These are phyloP conservation scores for Liodrosophila aerea DNA, from an alignment of 2,888 invertebrate genomes.

Conservation along the genomic window DNA sequence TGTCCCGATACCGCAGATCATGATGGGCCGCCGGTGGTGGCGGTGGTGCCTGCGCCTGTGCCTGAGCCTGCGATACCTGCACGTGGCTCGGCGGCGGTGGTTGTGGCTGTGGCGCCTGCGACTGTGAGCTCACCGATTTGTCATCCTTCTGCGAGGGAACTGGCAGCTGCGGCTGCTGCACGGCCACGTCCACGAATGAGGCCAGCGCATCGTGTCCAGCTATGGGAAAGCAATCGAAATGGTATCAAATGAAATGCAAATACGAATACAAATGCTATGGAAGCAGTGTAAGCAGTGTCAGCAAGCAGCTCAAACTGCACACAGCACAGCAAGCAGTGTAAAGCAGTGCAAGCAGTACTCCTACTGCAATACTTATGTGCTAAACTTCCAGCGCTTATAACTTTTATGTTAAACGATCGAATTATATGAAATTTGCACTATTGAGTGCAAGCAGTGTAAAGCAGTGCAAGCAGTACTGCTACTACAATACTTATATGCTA, in stretches of 20 bases:
- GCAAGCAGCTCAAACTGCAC: too few relatives aligned
- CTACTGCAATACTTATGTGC: too few relatives aligned
- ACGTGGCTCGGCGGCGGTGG: slow-evolving; percentile 53
- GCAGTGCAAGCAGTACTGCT: too few relatives aligned
- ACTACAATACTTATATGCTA: too few relatives aligned
- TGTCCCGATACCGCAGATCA: slow-evolving; percentile 83
- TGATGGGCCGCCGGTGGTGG: slow-evolving; percentile 78
- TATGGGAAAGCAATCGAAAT: slow-evolving; percentile 13
- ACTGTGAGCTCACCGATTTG: slow-evolving; percentile 55
- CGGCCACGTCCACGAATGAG: slow-evolving; percentile 95
- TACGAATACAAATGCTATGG: too few relatives aligned
- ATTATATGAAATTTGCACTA: too few relatives aligned
- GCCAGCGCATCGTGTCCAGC: slow-evolving; percentile 92
- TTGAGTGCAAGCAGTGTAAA: too few relatives aligned
- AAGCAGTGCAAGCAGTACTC: too few relatives aligned
- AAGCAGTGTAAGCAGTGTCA: too few relatives aligned
- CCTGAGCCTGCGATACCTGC: slow-evolving; percentile 35
- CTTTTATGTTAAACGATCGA: too few relatives aligned
- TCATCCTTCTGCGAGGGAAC: slow-evolving; percentile 88
- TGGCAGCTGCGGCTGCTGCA: slow-evolving; percentile 93
- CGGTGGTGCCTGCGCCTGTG: neutral
- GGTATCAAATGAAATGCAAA: neutral
- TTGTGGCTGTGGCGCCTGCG: slow-evolving; percentile 40
- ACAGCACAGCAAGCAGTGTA: too few relatives aligned
- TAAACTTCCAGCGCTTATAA: too few relatives aligned